phyloP scores from a whole-genome alignment of 2,797 vertebrate genomes.

The Oryzias dopingdopingensis region DNA sequence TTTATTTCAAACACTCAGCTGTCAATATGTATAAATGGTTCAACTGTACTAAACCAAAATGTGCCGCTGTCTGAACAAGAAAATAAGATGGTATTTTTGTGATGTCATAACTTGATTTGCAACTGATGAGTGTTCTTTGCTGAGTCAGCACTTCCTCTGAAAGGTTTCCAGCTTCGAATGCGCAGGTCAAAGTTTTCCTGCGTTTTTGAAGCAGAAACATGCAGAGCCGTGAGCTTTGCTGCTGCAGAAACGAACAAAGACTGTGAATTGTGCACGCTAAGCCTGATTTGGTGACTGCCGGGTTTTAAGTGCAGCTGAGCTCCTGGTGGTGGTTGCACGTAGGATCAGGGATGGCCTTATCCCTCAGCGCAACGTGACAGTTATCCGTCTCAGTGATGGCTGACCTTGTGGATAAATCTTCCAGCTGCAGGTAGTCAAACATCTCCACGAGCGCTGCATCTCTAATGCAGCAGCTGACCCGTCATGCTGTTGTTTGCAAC shows the following conservation, averaged over 20 bases:
- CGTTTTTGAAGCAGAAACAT: no score
- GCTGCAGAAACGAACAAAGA: background rate
- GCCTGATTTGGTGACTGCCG: background rate
- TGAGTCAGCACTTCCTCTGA: no score
- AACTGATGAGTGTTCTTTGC: no score
- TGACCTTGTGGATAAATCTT: background rate
- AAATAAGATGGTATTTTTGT: no score
- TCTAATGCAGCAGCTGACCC: background rate
- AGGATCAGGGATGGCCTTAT: background rate
- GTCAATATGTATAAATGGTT: no score
- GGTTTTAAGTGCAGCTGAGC: conserved; percentile 2
- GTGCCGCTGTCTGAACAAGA: no score
- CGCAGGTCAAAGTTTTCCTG: no score
- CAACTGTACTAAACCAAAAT: no score
- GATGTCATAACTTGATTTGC: no score
- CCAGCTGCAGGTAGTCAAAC: conserved; percentile 1
- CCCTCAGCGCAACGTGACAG: background rate
- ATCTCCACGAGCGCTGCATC: background rate
- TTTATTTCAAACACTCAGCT: no score
- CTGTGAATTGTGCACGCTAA: background rate
- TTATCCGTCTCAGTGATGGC: background rate
- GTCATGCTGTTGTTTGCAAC: background rate
- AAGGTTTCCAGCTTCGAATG: no score
- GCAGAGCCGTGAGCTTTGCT: background rate
- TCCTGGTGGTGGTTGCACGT: background rate